Evolutionary conservation across 2,113 vertebrate genomes (phyloP).

Genomic region (Bujurquina vittata): DNA sequence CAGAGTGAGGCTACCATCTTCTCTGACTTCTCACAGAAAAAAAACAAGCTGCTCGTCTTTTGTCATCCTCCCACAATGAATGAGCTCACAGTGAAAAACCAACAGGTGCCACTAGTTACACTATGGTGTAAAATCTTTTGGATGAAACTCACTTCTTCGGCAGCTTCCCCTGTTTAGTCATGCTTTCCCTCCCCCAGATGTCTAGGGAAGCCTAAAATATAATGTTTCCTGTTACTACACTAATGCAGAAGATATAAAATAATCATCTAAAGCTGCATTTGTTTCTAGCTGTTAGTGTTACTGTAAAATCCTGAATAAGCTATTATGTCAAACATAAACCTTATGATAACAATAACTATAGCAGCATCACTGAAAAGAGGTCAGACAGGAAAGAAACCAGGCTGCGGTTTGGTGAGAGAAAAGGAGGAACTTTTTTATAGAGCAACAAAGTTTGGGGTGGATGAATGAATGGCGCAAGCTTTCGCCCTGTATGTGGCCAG

Average conservation of each 20-base stretch:
- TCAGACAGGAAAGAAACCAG: neutral
- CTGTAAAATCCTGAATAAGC: neutral
- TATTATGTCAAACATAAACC: neutral
- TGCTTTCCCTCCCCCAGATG: neutral
- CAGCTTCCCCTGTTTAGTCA: neutral
- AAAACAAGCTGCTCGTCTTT: neutral
- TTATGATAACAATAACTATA: neutral
- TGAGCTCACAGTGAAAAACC: neutral
- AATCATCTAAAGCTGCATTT: neutral
- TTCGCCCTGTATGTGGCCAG: neutral
- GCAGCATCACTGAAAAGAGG: neutral
- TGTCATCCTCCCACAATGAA: neutral
- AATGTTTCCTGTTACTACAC: neutral
- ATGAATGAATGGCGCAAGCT: neutral
- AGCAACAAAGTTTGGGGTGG: neutral
- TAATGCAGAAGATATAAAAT: neutral
- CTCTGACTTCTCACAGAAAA: neutral
- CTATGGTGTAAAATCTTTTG: neutral
- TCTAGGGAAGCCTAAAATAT: no score
- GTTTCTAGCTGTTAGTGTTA: neutral
- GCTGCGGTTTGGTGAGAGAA: neutral
- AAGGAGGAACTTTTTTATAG: neutral
- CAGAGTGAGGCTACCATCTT: neutral
- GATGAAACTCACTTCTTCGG: neutral
- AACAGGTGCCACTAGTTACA: neutral